Conservation (phyloP, 35 echinoderm and acorn worm species). For the Apostichopus parvimensis region DNA sequence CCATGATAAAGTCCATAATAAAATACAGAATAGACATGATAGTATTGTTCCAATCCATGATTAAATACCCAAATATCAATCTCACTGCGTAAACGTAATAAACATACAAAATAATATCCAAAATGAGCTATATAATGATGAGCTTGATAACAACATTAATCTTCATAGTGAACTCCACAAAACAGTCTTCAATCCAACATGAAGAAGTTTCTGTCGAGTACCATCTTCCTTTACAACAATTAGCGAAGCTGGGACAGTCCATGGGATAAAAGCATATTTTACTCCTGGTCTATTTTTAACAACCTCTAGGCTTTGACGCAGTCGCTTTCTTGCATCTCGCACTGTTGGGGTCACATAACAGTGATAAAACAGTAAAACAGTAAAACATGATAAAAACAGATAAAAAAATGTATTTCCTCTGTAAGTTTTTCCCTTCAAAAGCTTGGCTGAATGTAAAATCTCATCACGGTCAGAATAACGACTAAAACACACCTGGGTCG, state of each 20-base stretch:
- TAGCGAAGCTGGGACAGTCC: constrained; percentile 8
- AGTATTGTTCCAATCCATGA: too few species aligned
- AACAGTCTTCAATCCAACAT: background rate
- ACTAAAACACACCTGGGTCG: background rate
- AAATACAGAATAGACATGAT: background rate
- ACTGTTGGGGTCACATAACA: background rate
- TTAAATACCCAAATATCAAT: too few species aligned
- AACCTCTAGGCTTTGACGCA: background rate
- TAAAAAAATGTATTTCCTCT: background rate
- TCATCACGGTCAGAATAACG: background rate
- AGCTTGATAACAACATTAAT: background rate
- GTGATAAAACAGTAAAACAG: too few species aligned
- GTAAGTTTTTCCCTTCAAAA: background rate
- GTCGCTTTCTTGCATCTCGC: background rate
- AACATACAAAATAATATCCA: background rate
- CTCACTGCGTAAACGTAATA: background rate
- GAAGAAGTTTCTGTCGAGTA: background rate
- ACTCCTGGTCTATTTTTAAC: background rate
- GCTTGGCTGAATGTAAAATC: too few species aligned
- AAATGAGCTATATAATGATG: background rate
- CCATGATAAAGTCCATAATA: background rate
- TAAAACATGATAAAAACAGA: too few species aligned
- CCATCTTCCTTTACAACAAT: background rate
- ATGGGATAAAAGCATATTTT: constrained; percentile 11
- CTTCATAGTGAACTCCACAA: background rate